phyloP scores from a whole-genome alignment of 2,888 invertebrate species.

The Sinodicranocentrus sp. region DNA sequence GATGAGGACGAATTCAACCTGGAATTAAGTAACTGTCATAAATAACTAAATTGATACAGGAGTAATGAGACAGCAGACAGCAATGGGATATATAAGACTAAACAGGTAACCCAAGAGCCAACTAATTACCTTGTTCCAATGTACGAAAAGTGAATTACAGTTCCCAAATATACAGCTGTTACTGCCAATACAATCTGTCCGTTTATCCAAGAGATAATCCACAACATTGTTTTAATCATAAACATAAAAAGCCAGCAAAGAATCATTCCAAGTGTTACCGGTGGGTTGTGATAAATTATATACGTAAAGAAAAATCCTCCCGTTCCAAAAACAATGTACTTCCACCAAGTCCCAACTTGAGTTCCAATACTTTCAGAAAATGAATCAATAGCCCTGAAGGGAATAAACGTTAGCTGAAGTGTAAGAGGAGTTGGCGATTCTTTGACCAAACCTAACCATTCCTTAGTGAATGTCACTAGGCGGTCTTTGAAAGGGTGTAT shows the following conservation, averaged over 20 bases:
- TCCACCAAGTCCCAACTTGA: slow-evolving; percentile 85
- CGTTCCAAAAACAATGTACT: slow-evolving; percentile 81
- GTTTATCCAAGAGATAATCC: slow-evolving; percentile 72
- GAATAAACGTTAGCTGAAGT: slow-evolving; percentile 81
- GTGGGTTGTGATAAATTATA: slow-evolving; percentile 86
- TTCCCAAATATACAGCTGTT: slow-evolving; percentile 65
- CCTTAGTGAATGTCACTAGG: slow-evolving; percentile 72
- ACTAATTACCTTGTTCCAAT: too few relatives aligned
- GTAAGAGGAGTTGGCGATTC: slow-evolving; percentile 71
- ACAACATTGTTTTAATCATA: slow-evolving; percentile 20
- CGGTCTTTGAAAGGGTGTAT: slow-evolving; percentile 96
- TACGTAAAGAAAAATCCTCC: slow-evolving; percentile 80
- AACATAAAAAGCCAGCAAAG: slow-evolving; percentile 80
- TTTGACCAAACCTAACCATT: slow-evolving; percentile 68
- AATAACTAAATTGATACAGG: too few relatives aligned
- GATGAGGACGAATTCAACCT: too few relatives aligned
- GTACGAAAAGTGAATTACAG: slow-evolving; percentile 55
- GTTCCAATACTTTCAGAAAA: slow-evolving; percentile 87
- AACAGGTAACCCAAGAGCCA: too few relatives aligned
- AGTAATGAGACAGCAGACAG: too few relatives aligned
- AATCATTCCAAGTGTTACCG: slow-evolving; percentile 82
- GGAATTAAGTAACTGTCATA: too few relatives aligned
- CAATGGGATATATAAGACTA: too few relatives aligned
- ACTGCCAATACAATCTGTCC: slow-evolving; percentile 67
- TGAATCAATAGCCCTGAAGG: slow-evolving; percentile 87